These are phyloP conservation scores for Ichneumoninae sp. DNA, from an alignment of 2,888 invertebrate species.

Conservation along the genomic window DNA sequence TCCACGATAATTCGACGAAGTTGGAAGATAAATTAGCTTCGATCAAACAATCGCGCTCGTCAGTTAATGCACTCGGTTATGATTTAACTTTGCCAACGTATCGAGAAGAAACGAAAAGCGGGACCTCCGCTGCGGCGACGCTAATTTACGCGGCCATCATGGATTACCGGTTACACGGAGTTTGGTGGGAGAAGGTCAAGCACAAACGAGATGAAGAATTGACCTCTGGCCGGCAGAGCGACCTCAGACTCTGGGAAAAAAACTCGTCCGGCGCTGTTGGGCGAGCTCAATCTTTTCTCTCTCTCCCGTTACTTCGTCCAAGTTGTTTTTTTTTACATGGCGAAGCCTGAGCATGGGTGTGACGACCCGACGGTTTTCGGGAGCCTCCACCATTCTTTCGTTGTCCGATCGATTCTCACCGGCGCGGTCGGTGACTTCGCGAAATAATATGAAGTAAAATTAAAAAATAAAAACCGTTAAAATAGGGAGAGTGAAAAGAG, in stretches of 20 bases:
- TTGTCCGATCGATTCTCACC: slow-evolving; percentile 32
- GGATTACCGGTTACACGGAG: slow-evolving; percentile 11
- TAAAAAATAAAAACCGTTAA: not conserved
- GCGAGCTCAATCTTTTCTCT: slow-evolving; percentile 10
- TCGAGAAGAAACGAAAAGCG: not conserved
- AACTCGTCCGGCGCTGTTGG: not conserved
- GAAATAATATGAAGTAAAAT: not conserved
- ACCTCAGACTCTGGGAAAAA: slow-evolving; percentile 27
- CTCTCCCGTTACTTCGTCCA: slow-evolving; percentile 7
- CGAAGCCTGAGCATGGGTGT: not conserved
- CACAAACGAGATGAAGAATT: slow-evolving; percentile 32
- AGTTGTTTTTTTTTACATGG: not conserved
- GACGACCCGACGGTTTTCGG: slow-evolving; percentile 36
- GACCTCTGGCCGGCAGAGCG: slow-evolving; percentile 36
- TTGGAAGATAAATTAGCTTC: not conserved
- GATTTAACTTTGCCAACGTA: not conserved
- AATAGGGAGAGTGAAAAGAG: not conserved
- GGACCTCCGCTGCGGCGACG: not conserved
- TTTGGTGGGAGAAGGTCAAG: slow-evolving; percentile 41
- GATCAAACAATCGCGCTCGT: not conserved
- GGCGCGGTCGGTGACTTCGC: not conserved
- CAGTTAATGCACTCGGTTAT: not conserved
- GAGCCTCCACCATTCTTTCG: slow-evolving; percentile 18
- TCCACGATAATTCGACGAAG: not conserved
- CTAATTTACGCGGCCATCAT: slow-evolving; percentile 4